Evolutionary conservation across 2,888 invertebrate genomes (phyloP), one percentile per base, ranked within the genome.

Genomic region (Cantharis flavilabris): DNA sequence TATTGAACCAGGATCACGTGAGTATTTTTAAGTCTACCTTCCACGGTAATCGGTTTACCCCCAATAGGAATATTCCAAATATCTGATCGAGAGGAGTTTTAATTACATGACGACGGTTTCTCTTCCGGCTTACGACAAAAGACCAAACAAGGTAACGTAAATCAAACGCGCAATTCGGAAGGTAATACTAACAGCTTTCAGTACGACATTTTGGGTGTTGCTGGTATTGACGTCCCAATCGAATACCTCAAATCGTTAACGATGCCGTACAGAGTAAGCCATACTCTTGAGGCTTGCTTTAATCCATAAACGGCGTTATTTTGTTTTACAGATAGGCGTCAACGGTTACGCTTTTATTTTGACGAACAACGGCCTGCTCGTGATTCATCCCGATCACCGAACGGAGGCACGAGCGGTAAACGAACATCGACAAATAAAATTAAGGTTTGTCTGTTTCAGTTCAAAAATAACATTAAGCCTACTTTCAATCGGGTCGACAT

Each of bases 401-500:
- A 97, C 97, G 81, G 94, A 96, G 90, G 97, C 97, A 90, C 89
- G 93, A 74, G 62, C 2, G 10, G 13, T 26, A 30, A 63, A 16
- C 67, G 2, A 49, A 49, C n/a, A 9, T 5, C 13, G 20, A n/a
- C 14, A 63, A 16, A 13, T n/a, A 63, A 72, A 28, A 18, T 77
- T 18, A 2, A 28, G 67, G 13, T 33, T 26, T 18, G 13, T 70
- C n/a, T 16, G 62, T 79, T 78, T 77, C 76, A 95, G 94, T 95
- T 94, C 84, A 93, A 95, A 89, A 94, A 94, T 87, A 96, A 97
- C 80, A 88, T 97, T 77, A 98, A 98, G 87, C 98, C 98, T 10
- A 97, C 97, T 82, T 99, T 98, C 89, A 98, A 98, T 88, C 96
- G 97, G 85, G 97, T 99, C 9, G 99, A 99, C 87, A 93, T 99